These are phyloP conservation scores for Riptortus pedestris DNA, from an alignment of 1,140 invertebrate genomes.

Conservation along the genomic window DNA sequence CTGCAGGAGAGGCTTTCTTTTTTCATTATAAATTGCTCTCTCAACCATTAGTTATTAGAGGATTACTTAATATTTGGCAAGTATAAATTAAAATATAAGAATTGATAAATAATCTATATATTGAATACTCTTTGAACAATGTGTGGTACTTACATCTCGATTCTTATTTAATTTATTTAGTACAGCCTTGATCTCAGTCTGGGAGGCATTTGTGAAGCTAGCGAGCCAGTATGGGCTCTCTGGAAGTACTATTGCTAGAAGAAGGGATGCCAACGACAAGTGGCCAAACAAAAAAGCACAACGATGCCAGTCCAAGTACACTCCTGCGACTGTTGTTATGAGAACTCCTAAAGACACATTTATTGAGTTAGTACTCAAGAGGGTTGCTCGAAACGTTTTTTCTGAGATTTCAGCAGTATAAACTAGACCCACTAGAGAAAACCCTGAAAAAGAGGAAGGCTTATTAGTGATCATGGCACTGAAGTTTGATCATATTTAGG, in stretches of 20 bases:
- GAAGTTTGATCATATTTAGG: too few relatives aligned
- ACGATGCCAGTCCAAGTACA: conserved; percentile 40
- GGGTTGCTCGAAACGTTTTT: conserved; percentile 41
- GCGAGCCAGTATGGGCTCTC: conserved; percentile 49
- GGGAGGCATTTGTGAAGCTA: conserved; percentile 28
- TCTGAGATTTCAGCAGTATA: conserved; percentile 49
- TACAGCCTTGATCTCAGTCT: not conserved
- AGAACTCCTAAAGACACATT: conserved; percentile 41
- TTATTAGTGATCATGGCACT: too few relatives aligned
- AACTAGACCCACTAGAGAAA: conserved; percentile 43
- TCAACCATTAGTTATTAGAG: too few relatives aligned
- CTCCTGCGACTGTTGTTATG: conserved; percentile 37
- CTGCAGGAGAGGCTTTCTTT: too few relatives aligned
- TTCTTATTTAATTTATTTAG: not conserved
- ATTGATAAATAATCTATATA: too few relatives aligned
- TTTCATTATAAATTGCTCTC: too few relatives aligned
- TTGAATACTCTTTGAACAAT: too few relatives aligned
- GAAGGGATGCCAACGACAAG: conserved; percentile 35
- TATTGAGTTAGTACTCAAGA: conserved; percentile 46
- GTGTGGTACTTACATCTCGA: not conserved
- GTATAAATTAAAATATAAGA: too few relatives aligned
- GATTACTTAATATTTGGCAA: too few relatives aligned
- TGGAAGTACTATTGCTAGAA: conserved; percentile 39
- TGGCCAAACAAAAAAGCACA: conserved; percentile 39
- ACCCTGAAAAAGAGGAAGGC: conserved; percentile 39